Evolutionary conservation across 2,797 vertebrate genomes (phyloP).

Genomic region (Yasuhikotakia modesta): DNA sequence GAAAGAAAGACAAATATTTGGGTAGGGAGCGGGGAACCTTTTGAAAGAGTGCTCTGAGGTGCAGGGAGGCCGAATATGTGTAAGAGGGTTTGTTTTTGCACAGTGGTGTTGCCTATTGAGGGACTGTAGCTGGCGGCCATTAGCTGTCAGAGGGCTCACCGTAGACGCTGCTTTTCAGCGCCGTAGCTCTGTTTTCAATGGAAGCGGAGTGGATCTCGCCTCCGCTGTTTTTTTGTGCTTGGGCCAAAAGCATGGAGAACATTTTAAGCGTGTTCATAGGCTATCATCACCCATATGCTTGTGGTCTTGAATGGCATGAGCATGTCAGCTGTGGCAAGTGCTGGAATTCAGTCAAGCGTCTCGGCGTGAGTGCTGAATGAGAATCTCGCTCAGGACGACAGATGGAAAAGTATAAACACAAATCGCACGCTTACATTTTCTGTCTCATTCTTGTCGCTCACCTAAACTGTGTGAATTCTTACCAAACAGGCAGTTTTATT

Average conservation of each 20-base stretch:
- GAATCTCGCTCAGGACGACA: constrained; percentile 29
- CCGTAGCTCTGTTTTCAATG: constrained; percentile 27
- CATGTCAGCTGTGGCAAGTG: constrained; percentile 41
- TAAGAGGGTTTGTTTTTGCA: constrained; percentile 23
- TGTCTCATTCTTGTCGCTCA: neutral
- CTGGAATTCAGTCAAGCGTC: constrained; percentile 37
- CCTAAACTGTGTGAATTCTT: neutral
- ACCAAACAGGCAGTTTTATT: neutral
- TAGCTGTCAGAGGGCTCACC: constrained; percentile 26
- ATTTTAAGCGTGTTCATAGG: constrained; percentile 44
- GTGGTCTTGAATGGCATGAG: constrained; percentile 46
- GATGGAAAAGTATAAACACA: constrained; percentile 24
- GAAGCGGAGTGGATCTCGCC: constrained; percentile 34
- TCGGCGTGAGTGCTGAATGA: constrained; percentile 15
- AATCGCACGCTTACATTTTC: constrained; percentile 7
- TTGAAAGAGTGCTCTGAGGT: constrained; percentile 24
- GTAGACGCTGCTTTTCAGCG: constrained; percentile 24
- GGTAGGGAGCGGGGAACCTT: constrained; percentile 37
- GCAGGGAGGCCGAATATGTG: constrained; percentile 36
- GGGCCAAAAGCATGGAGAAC: constrained; percentile 42
- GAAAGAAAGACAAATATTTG: constrained; percentile 47
- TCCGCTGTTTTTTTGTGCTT: constrained; percentile 22
- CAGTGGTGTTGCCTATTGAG: constrained; percentile 36
- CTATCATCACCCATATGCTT: constrained; percentile 45
- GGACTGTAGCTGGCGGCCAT: constrained; percentile 33